A percentile compares a stretch with the other conserved stretches of the same genome.
phyloP scores from a whole-genome alignment of 2,113 vertebrate species.

The Psittacula cyanocephala region DNA sequence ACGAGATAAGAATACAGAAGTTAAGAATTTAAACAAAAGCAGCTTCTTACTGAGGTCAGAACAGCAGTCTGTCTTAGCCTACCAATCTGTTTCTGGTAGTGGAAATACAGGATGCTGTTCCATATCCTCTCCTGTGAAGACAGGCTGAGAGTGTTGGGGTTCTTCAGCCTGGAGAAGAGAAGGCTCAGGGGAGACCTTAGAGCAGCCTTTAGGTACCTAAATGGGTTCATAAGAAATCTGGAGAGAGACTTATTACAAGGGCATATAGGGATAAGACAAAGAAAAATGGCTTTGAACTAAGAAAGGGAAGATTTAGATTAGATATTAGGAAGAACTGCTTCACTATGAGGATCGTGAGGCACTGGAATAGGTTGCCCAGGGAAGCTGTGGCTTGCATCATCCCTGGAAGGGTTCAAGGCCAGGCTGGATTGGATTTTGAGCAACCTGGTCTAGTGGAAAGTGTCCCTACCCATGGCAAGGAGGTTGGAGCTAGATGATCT shows the following conservation, averaged over 20 bases:
- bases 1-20: not conserved
- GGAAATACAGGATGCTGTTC: not conserved
- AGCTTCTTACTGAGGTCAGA: not conserved
- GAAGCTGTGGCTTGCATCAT: not conserved
- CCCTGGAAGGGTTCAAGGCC: not conserved
- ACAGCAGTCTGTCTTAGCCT: not conserved
- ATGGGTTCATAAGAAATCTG: not conserved
- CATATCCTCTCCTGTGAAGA: not conserved
- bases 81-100: not conserved
- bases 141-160: not conserved
- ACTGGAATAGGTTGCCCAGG: not conserved
- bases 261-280: not conserved
- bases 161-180: not conserved
- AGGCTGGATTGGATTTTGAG: not conserved
- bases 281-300: not conserved
- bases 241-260: not conserved
- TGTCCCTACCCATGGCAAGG: not conserved
- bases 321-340: not conserved
- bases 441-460: not conserved
- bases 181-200: not conserved
- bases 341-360: not conserved
- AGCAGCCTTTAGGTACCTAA: not conserved
- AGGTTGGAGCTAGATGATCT: not conserved
- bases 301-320: not conserved
- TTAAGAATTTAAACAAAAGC: not conserved